Evolutionary conservation across 2,113 vertebrate species (phyloP), one percentile per base, ranked within the genome.

Genomic region (Neopipo cinnamomea): DNA sequence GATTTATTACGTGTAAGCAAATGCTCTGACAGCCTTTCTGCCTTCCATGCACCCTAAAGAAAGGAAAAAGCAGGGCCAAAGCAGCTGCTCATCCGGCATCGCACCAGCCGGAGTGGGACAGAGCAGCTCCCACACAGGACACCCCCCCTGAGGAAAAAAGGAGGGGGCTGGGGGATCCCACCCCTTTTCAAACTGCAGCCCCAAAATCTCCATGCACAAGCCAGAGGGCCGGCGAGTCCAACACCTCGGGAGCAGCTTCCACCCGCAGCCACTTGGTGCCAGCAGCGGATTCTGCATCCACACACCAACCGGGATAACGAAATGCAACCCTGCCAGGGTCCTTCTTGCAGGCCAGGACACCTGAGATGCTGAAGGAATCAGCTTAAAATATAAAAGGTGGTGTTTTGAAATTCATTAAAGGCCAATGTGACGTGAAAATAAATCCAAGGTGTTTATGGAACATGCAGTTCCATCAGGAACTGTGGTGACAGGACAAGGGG

Each of bases 101-200:
- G 1, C 46, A 46, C 56, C 11, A 15, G 10, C 8, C 1, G 1
- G 42, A 11, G 2, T 0, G 1, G 53, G 35, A n/a, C 0, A 0
- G 47, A 93, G 66, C 35, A 79, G 66, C 23, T 85, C 50, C 76
- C 61, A 62, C 37, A 14, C 11, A 8, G 15, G 22, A 2, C 35
- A 49, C 5, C 19, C 47, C 47, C 50, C 46, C 49, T 1, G 0
- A 0, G 16, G 63, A 42, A 62, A 76, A 35, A 27, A 2, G 23
- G 46, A 70, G 22, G 17, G 37, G 31, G 31, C 9, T 1, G 1
- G 9, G 30, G 24, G 9, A 3, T 28, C 20, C 23, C 30, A 7
- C 5, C 5, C 17, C 5, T 0, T 3, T 39, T 59, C 27, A 3
- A 84, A 76, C 4, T 2, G 21, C 53, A 85, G 41, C 50, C 50